Base-by-base conservation (phyloP, 1,140 invertebrate species). In the Cryptotermes secundus region DNA sequence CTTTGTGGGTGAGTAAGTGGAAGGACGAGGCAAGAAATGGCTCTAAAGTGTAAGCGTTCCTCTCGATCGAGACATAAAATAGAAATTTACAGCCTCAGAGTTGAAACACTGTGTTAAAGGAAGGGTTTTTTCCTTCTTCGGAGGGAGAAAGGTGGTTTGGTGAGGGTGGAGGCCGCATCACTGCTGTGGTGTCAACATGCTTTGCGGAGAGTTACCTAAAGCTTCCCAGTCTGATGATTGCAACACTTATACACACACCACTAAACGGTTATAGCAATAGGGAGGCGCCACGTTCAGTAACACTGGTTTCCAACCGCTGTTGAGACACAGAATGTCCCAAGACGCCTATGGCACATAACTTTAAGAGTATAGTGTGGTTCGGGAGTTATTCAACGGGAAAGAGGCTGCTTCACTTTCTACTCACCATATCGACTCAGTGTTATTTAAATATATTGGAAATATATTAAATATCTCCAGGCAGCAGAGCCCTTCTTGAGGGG, bases 61-160 rank as follows among this genome's bases (percentile, higher is more conserved):
- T 31, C 59, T 72, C 59, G 59, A 72, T 72, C 59, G 59, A 72
- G 59, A 72, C 59, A 72, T 72, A 72, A 72, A 72, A 72, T 31
- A 72, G 59, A 72, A 72, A 72, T 72, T 72, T 72, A 72, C 59
- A 72, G 59, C 59, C 14, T 31, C 59, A 72, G 59, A 72, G 26
- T 72, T 72, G 59, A 72, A 72, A 72, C 59, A 72, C 59, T 10
- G n/a, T 72, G 59, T 72, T 72, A 72, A 72, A 72, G n/a, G 59
- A 72, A 72, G 59, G 59, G n/a, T n/a, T n/a, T 26, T 31, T 72
- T 65, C 53, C 19, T 72, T 31, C n/a, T 72, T 72, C 59, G 14
- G 59, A 6, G 59, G 1, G n/a, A 72, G 26, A 72, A 72, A 31
- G 59, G 12, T 59, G 7, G 53, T 22, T 42, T 24, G 53, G 26